A percentile compares a stretch with the other conserved stretches of the same genome.
phyloP scores from a whole-genome alignment of 1,140 invertebrate species.

The Temnothorax curvispinosus region DNA sequence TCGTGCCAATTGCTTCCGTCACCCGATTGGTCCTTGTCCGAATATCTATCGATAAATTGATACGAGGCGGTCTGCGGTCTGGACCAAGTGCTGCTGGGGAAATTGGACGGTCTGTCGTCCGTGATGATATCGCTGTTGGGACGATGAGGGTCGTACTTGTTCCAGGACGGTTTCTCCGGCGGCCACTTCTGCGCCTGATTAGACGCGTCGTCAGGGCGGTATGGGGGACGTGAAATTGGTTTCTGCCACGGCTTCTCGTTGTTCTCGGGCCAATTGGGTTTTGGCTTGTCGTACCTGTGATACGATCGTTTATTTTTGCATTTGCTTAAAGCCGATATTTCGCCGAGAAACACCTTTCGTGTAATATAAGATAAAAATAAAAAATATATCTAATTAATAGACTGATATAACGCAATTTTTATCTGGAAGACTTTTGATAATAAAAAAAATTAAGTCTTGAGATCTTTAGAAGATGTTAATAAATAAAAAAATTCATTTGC shows the following conservation, averaged over 20 bases:
- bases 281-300: conserved; percentile 81
- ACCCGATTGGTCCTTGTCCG: conserved; percentile 72
- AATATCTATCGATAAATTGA: conserved; percentile 78
- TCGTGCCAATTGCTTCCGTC: conserved; percentile 78
- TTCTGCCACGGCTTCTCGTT: conserved; percentile 81
- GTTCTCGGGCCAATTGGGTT: conserved; percentile 77
- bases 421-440: not conserved
- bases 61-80: conserved; percentile 72
- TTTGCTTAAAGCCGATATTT: not conserved
- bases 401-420: not conserved
- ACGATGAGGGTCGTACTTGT: conserved; percentile 77
- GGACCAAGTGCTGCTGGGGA: conserved; percentile 86
- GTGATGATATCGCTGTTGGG: conserved; percentile 87
- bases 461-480: not conserved
- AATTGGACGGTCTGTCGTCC: conserved; percentile 89
- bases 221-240: conserved; percentile 68
- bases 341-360: not conserved
- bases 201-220: conserved; percentile 71
- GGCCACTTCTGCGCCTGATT: conserved; percentile 83
- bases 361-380: not conserved
- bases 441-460: not conserved
- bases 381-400: not conserved
- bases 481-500: not conserved
- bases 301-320: not conserved
- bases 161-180: conserved; percentile 81